Evolutionary conservation across 2,797 vertebrate genomes (phyloP).

Genomic region (Apodemus agrarius): DNA sequence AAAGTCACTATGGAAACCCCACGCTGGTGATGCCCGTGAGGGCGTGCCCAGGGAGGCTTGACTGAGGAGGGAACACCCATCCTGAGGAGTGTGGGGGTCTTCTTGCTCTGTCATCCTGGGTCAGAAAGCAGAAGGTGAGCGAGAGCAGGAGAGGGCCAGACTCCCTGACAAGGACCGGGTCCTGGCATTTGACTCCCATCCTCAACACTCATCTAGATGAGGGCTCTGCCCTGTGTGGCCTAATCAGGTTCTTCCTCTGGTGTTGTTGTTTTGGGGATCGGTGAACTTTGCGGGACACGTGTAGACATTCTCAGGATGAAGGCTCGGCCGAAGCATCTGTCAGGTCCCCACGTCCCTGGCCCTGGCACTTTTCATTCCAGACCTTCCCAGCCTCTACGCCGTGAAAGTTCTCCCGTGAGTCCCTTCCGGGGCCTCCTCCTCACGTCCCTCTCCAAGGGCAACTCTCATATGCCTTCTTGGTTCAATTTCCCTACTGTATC

Average conservation of each 20-base stretch:
- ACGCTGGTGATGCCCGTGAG: too few species aligned
- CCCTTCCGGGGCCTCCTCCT: not conserved
- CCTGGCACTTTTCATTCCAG: not conserved
- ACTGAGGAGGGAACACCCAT: not conserved
- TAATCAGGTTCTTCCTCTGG: too few species aligned
- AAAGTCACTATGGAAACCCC: not conserved
- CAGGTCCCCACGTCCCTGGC: fast-evolving
- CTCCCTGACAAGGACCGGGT: not conserved
- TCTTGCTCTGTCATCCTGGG: not conserved
- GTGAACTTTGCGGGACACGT: not conserved
- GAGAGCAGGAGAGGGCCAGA: not conserved
- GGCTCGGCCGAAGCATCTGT: not conserved
- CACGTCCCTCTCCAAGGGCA: not conserved
- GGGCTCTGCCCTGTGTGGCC: not conserved
- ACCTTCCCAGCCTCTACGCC: fast-evolving
- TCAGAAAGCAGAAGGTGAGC: not conserved
- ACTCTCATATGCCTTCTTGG: not conserved
- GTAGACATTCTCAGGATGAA: not conserved
- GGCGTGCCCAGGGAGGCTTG: not conserved
- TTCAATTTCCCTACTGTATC: not conserved
- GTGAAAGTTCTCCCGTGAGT: not conserved
- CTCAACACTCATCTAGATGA: not conserved
- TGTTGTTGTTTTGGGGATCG: not conserved
- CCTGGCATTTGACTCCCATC: too few species aligned
- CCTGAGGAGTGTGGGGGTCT: not conserved